These are phyloP conservation scores for Ptilorrhoa leucosticta DNA, from an alignment of 2,113 vertebrate genomes.

Conservation along the genomic window DNA sequence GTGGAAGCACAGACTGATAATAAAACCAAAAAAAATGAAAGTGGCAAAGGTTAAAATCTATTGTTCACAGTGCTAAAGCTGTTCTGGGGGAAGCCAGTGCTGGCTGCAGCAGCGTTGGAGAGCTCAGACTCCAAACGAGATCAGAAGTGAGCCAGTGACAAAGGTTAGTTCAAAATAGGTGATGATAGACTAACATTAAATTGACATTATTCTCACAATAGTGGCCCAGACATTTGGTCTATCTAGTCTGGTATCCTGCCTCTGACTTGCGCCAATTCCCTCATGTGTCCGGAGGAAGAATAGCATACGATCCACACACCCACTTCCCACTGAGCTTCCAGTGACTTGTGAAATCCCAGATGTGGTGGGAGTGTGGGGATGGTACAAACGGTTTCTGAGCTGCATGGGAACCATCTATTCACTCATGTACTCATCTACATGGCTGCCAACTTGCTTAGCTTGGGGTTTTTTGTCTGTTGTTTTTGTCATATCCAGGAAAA, in stretches of 20 bases:
- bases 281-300: constrained; percentile 57
- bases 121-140: constrained; percentile 40
- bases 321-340: constrained; percentile 45
- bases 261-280: constrained; percentile 28
- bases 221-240: constrained; percentile 54
- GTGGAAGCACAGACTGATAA: constrained; percentile 66
- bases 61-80: constrained; percentile 52
- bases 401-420: constrained; percentile 34
- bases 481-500: constrained; percentile 32
- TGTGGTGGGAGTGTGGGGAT: neutral
- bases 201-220: constrained; percentile 63
- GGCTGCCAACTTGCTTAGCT: constrained; percentile 6
- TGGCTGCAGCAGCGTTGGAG: neutral
- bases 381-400: constrained; percentile 38
- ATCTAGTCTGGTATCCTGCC: constrained; percentile 51
- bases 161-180: constrained; percentile 50
- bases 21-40: constrained; percentile 75
- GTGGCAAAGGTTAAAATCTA: constrained; percentile 69
- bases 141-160: constrained; percentile 34
- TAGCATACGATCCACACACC: constrained; percentile 45
- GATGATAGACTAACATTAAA: constrained; percentile 44
- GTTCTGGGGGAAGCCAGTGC: constrained; percentile 26
- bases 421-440: neutral
- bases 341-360: constrained; percentile 54
- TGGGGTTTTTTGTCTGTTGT: neutral